Conservation (phyloP, 2,888 invertebrate genomes). For the Drosophila pullipes region DNA sequence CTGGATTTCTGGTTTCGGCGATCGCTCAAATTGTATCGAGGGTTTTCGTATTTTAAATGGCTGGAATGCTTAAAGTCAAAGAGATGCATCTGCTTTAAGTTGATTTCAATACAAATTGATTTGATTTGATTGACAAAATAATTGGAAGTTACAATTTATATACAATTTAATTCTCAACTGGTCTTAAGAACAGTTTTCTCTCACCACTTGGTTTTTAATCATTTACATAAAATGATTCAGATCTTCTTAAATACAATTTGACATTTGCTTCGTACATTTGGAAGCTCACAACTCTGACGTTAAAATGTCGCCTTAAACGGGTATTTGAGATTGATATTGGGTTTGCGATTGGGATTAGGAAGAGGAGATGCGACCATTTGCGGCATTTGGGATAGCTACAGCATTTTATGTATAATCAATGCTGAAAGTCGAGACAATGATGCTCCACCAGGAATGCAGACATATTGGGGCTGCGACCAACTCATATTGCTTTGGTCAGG, state of each 20-base stretch:
- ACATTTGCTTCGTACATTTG: background rate
- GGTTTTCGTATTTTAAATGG: background rate
- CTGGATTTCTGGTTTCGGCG: background rate
- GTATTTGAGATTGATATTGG: constrained; percentile 6
- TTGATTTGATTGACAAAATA: background rate
- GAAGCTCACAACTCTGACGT: background rate
- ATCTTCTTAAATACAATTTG: background rate
- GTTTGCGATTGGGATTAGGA: background rate
- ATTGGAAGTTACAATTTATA: background rate
- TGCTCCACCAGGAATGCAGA: constrained; percentile 35
- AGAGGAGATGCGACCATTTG: constrained; percentile 41
- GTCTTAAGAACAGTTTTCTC: background rate
- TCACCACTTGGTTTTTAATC: background rate
- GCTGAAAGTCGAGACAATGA: constrained; percentile 49
- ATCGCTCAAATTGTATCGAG: background rate
- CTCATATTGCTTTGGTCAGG: constrained; percentile 41
- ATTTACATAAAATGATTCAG: background rate
- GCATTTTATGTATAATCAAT: constrained; percentile 71
- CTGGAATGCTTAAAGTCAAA: background rate
- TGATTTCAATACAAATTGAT: background rate
- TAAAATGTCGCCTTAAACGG: constrained; percentile 24
- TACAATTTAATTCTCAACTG: background rate
- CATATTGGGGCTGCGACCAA: constrained; percentile 28
- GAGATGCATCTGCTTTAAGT: background rate
- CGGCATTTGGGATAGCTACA: constrained; percentile 45